Percentiles rank a stretch among this genome's conserved stretches.
Conservation (phyloP, 2,797 vertebrate genomes). For the Crocodylus rhombifer region DNA sequence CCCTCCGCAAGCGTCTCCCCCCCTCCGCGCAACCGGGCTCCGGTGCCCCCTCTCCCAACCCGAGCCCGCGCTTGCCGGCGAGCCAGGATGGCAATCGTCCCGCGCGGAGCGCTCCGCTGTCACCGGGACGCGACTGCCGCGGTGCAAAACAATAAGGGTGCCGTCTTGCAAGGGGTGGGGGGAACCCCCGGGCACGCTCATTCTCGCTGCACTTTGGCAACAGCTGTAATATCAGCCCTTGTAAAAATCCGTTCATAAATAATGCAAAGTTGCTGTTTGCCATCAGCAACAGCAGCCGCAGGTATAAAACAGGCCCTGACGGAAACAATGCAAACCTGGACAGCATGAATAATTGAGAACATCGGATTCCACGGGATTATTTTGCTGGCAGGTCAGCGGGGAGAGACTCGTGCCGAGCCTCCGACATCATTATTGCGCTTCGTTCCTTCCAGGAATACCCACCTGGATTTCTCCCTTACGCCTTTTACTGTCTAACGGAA, state of each 20-base stretch:
- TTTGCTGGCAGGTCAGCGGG: background rate
- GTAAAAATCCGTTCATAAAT: conserved; percentile 71
- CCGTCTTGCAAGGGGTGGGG: background rate
- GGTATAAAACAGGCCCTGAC: conserved; percentile 58
- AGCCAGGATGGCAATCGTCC: background rate
- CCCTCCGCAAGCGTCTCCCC: background rate
- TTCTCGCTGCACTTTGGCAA: conserved; percentile 31
- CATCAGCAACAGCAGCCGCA: conserved; percentile 65
- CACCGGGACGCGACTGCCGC: fast-evolving
- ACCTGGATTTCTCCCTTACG: background rate
- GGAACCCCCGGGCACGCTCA: background rate
- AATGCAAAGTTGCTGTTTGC: conserved; percentile 71
- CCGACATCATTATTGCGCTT: background rate
- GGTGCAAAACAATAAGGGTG: background rate
- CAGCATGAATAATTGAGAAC: conserved; percentile 66
- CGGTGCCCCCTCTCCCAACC: background rate
- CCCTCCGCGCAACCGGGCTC: fast-evolving
- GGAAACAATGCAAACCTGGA: conserved; percentile 45
- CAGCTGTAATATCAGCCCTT: conserved; percentile 55
- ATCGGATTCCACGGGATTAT: background rate
- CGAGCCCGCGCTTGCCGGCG: too few species aligned
- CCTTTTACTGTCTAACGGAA: background rate
- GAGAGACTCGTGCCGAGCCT: background rate
- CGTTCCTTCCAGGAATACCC: background rate
- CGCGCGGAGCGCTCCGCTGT: background rate